A percentile compares a stretch with the other conserved stretches of the same genome.
These are phyloP conservation scores for Punctoribates punctum DNA, from an alignment of 2,888 invertebrate genomes.

Conservation along the genomic window DNA sequence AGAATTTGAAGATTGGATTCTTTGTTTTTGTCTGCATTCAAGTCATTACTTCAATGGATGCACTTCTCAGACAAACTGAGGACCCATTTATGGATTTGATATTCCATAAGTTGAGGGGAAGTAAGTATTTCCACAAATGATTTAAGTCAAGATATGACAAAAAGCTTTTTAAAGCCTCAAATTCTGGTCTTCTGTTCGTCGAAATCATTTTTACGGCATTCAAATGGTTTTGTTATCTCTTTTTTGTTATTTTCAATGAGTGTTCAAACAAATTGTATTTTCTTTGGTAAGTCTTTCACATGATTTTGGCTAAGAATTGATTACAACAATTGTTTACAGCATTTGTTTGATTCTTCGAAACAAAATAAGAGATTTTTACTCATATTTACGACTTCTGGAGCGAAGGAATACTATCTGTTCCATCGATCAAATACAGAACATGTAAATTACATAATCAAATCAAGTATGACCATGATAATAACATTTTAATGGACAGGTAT, in stretches of 20 bases:
- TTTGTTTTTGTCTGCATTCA: background rate
- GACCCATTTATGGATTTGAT: constrained; percentile 21
- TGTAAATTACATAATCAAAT: constrained; percentile 24
- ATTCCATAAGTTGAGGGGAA: constrained; percentile 13
- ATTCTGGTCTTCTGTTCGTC: background rate
- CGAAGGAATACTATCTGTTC: background rate
- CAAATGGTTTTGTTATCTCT: constrained; percentile 39
- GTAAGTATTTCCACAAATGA: background rate
- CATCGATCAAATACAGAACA: constrained; percentile 24
- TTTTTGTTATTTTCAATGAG: constrained; percentile 38
- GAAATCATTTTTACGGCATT: constrained; percentile 16
- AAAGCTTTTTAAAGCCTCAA: background rate
- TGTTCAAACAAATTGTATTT: constrained; percentile 16
- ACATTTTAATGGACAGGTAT: background rate
- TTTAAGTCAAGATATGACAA: background rate
- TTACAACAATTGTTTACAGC: background rate
- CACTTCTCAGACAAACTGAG: background rate
- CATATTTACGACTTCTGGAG: background rate
- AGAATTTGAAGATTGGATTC: background rate
- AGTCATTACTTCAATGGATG: background rate
- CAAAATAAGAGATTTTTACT: constrained; percentile 34
- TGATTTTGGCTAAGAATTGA: too few species aligned
- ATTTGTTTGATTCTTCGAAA: constrained; percentile 33
- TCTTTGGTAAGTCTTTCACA: background rate
- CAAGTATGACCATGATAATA: too few species aligned